These are phyloP conservation scores for Conus ventricosus DNA, from an alignment of 1,140 invertebrate genomes.

Conservation along the genomic window DNA sequence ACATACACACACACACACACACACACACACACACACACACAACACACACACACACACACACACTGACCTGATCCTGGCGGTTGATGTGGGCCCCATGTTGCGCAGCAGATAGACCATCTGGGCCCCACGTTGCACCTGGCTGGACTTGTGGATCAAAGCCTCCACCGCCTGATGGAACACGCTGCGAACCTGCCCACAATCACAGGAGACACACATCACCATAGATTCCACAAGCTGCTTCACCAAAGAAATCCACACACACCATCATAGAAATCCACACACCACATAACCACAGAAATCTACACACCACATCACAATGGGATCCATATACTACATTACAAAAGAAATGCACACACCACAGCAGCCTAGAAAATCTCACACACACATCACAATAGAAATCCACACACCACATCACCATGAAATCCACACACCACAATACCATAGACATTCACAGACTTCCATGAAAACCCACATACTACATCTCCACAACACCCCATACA, in stretches of 20 bases:
- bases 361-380: too few species aligned
- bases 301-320: background rate
- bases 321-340: background rate
- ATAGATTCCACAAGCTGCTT: background rate
- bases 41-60: slow-evolving; percentile 11
- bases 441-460: too few species aligned
- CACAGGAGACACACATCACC: background rate
- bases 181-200: slow-evolving; percentile 32
- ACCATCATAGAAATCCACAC: background rate
- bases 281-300: too few species aligned
- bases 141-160: slow-evolving; percentile 26
- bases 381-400: too few species aligned
- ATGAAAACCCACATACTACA: too few species aligned
- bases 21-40: slow-evolving; percentile 16
- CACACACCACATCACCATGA: too few species aligned
- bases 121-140: slow-evolving; percentile 28
- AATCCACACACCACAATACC: too few species aligned
- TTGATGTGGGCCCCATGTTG: slow-evolving; percentile 53
- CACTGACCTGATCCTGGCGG: slow-evolving; percentile 48
- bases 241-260: background rate
- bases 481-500: too few species aligned
- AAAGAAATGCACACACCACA: background rate
- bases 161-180: slow-evolving; percentile 43
- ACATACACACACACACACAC: background rate
- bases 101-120: slow-evolving; percentile 54